Conservation (phyloP, 2,888 invertebrate species). For the Catocala sponsa region DNA sequence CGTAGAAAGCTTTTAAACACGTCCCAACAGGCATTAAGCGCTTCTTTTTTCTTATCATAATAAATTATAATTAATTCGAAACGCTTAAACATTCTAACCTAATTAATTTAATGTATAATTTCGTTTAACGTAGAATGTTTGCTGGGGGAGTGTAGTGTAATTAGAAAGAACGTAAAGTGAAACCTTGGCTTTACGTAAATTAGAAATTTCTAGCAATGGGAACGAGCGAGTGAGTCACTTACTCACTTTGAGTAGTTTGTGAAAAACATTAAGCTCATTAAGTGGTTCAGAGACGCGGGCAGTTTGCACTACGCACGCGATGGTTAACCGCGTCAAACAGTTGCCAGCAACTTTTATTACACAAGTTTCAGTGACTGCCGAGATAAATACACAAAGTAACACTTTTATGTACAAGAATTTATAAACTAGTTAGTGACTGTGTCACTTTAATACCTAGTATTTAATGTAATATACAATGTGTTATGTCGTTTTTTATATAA, state of each 20-base stretch:
- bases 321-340: constrained; percentile 53
- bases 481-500: too few species aligned
- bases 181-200: too few species aligned
- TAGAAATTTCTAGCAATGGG: constrained; percentile 11
- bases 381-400: constrained; percentile 14
- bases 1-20: constrained; percentile 17
- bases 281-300: constrained; percentile 33
- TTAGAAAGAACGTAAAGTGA: constrained; percentile 8
- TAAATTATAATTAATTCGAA: constrained; percentile 7
- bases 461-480: too few species aligned
- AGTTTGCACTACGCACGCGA: constrained; percentile 40
- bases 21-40: neutral
- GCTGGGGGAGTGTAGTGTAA: neutral
- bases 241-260: constrained; percentile 27
- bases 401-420: constrained; percentile 17
- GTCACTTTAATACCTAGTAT: neutral
- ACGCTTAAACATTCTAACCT: neutral
- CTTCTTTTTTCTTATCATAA: neutral
- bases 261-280: constrained; percentile 40
- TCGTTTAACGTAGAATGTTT: neutral
- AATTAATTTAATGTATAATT: neutral
- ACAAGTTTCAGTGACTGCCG: constrained; percentile 35
- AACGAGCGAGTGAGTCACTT: constrained; percentile 30
- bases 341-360: constrained; percentile 50
- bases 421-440: constrained; percentile 5